A percentile compares a stretch with the other conserved stretches of the same genome.
Conservation (phyloP, 2,797 vertebrate species). For the Lepilemur septentrionalis region DNA sequence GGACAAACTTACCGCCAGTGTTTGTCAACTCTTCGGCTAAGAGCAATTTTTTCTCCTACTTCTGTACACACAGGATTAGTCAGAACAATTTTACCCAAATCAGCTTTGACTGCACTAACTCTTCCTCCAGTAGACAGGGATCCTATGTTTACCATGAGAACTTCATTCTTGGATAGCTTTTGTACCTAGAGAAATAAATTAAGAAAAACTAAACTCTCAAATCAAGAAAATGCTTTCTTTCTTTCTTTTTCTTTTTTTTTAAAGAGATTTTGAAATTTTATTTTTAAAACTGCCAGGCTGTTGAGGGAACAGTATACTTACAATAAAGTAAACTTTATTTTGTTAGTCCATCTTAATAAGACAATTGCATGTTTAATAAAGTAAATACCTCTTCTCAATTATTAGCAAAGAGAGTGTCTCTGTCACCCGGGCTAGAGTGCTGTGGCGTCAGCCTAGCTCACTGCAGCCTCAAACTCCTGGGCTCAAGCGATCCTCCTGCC, state of each 20-base stretch:
- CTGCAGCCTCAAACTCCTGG: no score
- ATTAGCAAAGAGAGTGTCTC: not conserved
- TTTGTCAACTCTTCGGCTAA: slow-evolving; percentile 96
- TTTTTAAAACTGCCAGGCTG: slow-evolving; percentile 12
- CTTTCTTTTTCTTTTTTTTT: no score
- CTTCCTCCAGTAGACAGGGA: slow-evolving; percentile 95
- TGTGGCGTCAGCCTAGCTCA: no score
- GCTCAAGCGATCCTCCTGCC: no score
- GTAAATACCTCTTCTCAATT: not conserved
- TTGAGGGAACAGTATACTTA: not conserved
- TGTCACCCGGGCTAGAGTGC: no score
- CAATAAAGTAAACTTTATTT: not conserved
- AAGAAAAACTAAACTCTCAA: not conserved
- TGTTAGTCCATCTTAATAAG: not conserved
- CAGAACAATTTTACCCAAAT: slow-evolving; percentile 96
- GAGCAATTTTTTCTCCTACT: slow-evolving; percentile 78
- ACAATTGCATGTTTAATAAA: not conserved
- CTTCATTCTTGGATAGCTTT: slow-evolving; percentile 97
- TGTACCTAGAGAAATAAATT: slow-evolving; percentile 89
- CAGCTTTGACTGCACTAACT: slow-evolving; percentile 96
- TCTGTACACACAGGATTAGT: slow-evolving; percentile 97
- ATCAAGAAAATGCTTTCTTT: not conserved
- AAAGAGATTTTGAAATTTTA: slow-evolving; percentile 61
- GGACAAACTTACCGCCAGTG: slow-evolving; percentile 93
- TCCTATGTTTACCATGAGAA: slow-evolving; percentile 98